Evolutionary conservation across 2,797 vertebrate species (phyloP).

Genomic region (Borostomias antarcticus): DNA sequence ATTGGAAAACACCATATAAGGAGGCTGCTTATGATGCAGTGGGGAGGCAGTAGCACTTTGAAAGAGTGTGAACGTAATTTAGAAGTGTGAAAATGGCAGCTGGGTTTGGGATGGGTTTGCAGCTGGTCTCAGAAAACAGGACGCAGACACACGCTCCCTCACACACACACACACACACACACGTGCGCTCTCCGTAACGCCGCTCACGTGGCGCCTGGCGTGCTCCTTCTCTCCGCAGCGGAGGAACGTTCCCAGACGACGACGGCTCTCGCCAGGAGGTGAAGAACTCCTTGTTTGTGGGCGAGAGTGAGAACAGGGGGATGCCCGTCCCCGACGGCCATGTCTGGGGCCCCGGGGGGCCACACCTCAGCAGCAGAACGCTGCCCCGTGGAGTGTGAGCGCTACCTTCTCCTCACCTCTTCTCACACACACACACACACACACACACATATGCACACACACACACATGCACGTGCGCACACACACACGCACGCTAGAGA

Average conservation of each 20-base stretch:
- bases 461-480: neutral
- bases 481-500: neutral
- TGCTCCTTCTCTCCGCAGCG: constrained; percentile 69
- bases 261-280: constrained; percentile 95
- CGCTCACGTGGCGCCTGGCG: neutral
- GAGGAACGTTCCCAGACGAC: constrained; percentile 95
- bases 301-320: constrained; percentile 91
- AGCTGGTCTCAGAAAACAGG: constrained; percentile 7
- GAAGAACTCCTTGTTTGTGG: constrained; percentile 95
- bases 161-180: neutral
- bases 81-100: constrained; percentile 32
- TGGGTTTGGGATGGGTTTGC: constrained; percentile 16
- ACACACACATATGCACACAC: neutral
- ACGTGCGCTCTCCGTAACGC: neutral
- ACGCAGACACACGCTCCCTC: neutral
- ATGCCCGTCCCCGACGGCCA: constrained; percentile 76
- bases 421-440: neutral
- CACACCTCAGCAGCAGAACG: constrained; percentile 84
- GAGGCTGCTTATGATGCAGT: constrained; percentile 40
- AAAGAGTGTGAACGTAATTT: constrained; percentile 58
- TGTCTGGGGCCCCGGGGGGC: constrained; percentile 88
- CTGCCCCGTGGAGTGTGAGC: constrained; percentile 91
- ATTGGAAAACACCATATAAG: constrained; percentile 70
- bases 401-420: neutral
- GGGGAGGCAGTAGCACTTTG: constrained; percentile 43